Conservation (phyloP, 30 jellyfish, hydroid and myxozoan genomes). For the Mastigias papua region DNA sequence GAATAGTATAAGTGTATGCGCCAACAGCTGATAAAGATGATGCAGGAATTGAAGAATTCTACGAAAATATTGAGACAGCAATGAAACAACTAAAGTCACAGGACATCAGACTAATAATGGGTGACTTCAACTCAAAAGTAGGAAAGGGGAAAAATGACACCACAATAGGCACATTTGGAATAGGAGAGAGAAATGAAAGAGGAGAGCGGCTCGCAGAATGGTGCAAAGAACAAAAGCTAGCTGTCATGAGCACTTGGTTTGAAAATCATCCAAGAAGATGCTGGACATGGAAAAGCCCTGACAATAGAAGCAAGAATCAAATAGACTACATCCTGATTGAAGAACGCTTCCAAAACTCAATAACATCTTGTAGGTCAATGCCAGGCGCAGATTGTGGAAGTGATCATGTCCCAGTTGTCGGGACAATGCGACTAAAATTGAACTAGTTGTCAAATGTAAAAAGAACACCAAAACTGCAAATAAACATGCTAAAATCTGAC, state of each 20-base stretch:
- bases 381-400: constrained; percentile 37
- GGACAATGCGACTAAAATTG: background rate
- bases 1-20: constrained; percentile 12
- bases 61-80: constrained; percentile 16
- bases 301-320: constrained; percentile 12
- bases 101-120: constrained; percentile 33
- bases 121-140: constrained; percentile 37
- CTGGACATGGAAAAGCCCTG: constrained; percentile 57
- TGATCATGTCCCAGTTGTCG: constrained; percentile 27
- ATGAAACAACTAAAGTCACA: constrained; percentile 8
- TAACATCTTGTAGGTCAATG: background rate
- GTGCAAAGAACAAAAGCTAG: constrained; percentile 17
- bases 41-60: constrained; percentile 25
- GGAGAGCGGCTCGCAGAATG: constrained; percentile 19
- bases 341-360: background rate
- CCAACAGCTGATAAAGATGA: constrained; percentile 44
- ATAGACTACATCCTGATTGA: constrained; percentile 26
- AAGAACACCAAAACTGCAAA: constrained; percentile 8
- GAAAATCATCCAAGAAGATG: constrained; percentile 34
- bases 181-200: constrained; percentile 38
- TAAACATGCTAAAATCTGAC: background rate
- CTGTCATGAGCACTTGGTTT: constrained; percentile 32
- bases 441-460: background rate
- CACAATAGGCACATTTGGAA: constrained; percentile 16
- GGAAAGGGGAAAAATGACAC: background rate